phyloP scores from a whole-genome alignment of 2,797 vertebrate species.

The Numenius phaeopus region DNA sequence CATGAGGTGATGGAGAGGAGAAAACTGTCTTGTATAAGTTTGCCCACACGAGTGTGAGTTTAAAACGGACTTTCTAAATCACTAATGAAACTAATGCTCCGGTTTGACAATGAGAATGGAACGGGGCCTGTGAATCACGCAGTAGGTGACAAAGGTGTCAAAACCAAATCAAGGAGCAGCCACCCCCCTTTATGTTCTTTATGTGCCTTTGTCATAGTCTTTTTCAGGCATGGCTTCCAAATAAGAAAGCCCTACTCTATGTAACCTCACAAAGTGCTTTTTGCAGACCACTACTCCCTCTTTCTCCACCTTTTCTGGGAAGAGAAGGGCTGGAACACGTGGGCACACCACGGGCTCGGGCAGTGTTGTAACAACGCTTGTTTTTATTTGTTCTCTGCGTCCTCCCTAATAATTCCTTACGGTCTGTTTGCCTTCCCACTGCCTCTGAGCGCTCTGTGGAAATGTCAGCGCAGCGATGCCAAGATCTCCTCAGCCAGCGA shows the following conservation, averaged over 20 bases:
- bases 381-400: not conserved
- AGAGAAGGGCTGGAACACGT: not conserved
- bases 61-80: not conserved
- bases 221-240: not conserved
- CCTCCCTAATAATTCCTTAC: not conserved
- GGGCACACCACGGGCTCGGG: not conserved
- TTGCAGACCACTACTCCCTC: not conserved
- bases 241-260: not conserved
- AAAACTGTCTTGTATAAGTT: not conserved
- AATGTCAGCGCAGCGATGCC: not conserved
- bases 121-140: rapidly evolving
- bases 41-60: not conserved
- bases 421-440: not conserved
- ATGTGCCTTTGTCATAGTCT: not conserved
- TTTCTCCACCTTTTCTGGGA: not conserved
- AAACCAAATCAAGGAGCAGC: not conserved
- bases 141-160: not conserved
- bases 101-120: rapidly evolving
- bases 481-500: not conserved
- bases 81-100: not conserved
- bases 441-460: not conserved
- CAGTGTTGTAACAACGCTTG: not conserved
- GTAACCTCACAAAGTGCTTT: not conserved
- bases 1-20: not conserved
- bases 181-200: not conserved